These are phyloP conservation scores for Scortum barcoo DNA, from an alignment of 2,113 vertebrate genomes.

Conservation along the genomic window DNA sequence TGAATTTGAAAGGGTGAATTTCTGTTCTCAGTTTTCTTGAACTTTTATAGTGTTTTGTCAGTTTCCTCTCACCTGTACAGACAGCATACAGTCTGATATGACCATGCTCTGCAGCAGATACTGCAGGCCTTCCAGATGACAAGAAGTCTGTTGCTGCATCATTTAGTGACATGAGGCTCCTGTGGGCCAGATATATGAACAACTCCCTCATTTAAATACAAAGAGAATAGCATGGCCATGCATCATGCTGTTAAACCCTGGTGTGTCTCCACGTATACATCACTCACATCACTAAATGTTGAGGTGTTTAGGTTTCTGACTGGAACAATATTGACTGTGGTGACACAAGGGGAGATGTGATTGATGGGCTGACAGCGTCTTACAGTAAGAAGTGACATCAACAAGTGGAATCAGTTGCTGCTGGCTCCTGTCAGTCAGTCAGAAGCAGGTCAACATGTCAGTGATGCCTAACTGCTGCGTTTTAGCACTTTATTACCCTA, in stretches of 20 bases:
- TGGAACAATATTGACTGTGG: slow-evolving; percentile 34
- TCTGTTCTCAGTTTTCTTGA: neutral
- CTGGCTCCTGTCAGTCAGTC: slow-evolving; percentile 42
- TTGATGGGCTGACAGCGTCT: slow-evolving; percentile 28
- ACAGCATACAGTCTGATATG: neutral
- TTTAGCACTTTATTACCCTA: slow-evolving; percentile 59
- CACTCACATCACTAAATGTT: slow-evolving; percentile 23
- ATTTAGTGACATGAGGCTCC: neutral
- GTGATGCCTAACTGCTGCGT: slow-evolving; percentile 57
- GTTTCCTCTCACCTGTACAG: neutral
- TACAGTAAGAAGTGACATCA: slow-evolving; percentile 51
- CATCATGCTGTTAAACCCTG: slow-evolving; percentile 3
- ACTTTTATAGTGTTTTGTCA: neutral
- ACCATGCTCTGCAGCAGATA: neutral
- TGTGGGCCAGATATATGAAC: neutral
- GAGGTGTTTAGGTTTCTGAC: slow-evolving; percentile 28
- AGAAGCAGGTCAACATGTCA: slow-evolving; percentile 54
- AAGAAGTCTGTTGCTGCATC: neutral
- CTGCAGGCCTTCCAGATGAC: neutral
- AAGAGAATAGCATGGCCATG: neutral
- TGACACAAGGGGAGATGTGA: slow-evolving; percentile 17
- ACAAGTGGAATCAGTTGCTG: slow-evolving; percentile 48
- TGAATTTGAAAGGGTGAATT: neutral
- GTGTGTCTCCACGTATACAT: slow-evolving; percentile 5
- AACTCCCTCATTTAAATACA: neutral